These are phyloP conservation scores for Cataglyphis hispanica DNA, from an alignment of 1,140 invertebrate species.

Conservation along the genomic window DNA sequence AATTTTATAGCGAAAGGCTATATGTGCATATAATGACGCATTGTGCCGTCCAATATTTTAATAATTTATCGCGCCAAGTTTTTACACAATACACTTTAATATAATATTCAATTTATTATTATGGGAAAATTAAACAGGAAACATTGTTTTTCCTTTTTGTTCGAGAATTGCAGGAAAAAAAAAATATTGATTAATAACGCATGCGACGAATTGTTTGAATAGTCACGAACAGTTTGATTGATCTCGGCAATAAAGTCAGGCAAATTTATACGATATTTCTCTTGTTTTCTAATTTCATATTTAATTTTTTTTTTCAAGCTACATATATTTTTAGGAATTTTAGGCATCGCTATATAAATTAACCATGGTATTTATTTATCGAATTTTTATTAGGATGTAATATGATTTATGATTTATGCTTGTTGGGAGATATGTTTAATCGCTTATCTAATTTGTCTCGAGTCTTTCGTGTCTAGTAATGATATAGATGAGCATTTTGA, in stretches of 20 bases:
- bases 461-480: neutral
- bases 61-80: neutral
- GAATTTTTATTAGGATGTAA: neutral
- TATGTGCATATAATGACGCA: neutral
- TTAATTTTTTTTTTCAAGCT: neutral
- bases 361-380: constrained; percentile 4
- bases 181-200: constrained; percentile 8
- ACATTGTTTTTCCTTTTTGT: neutral
- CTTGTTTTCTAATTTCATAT: neutral
- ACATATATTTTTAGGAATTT: constrained; percentile 9
- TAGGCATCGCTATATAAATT: neutral
- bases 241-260: neutral
- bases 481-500: neutral
- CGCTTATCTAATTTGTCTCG: neutral
- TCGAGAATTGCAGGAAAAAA: neutral
- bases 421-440: neutral
- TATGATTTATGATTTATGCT: too few species aligned
- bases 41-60: neutral
- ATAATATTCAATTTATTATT: neutral
- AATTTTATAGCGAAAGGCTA: constrained; percentile 12
- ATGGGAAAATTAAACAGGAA: neutral
- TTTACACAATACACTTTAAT: neutral
- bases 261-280: neutral
- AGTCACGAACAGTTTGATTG: neutral
- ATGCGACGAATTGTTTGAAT: neutral